These are phyloP conservation scores for Lepidotrigona ventralis DNA, from an alignment of 1,140 invertebrate genomes.

Conservation along the genomic window DNA sequence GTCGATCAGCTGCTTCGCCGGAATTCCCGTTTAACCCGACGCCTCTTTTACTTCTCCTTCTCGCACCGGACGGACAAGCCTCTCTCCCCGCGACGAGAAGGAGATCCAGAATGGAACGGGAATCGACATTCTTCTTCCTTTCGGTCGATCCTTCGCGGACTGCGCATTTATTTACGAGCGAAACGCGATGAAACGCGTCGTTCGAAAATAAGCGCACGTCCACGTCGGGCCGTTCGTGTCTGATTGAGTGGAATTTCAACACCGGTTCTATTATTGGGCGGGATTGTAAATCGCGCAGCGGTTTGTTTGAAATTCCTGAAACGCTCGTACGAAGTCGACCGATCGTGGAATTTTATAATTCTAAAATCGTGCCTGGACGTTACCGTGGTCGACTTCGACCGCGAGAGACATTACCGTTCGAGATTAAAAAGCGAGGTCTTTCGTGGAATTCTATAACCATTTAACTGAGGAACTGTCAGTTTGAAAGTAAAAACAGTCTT, in stretches of 20 bases:
- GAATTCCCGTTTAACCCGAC: slow-evolving; percentile 24
- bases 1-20: slow-evolving; percentile 46
- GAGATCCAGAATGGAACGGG: not conserved
- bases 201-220: not conserved
- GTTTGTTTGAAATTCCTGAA: slow-evolving; percentile 13
- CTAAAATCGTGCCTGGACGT: not conserved
- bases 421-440: too few species aligned
- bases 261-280: not conserved
- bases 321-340: not conserved
- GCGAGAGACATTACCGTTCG: too few species aligned
- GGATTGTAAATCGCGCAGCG: not conserved
- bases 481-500: too few species aligned
- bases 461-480: too few species aligned
- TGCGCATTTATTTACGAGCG: slow-evolving; percentile 9
- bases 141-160: not conserved
- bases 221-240: too few species aligned
- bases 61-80: too few species aligned
- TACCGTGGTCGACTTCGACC: too few species aligned
- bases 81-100: not conserved
- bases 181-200: not conserved
- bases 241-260: not conserved
- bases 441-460: too few species aligned
- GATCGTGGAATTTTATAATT: not conserved
- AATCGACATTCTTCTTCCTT: not conserved
- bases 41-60: not conserved